A percentile compares a stretch with the other conserved stretches of the same genome.
Evolutionary conservation across 2,888 invertebrate species (phyloP).

Genomic region (Drosophila kokeensis): DNA sequence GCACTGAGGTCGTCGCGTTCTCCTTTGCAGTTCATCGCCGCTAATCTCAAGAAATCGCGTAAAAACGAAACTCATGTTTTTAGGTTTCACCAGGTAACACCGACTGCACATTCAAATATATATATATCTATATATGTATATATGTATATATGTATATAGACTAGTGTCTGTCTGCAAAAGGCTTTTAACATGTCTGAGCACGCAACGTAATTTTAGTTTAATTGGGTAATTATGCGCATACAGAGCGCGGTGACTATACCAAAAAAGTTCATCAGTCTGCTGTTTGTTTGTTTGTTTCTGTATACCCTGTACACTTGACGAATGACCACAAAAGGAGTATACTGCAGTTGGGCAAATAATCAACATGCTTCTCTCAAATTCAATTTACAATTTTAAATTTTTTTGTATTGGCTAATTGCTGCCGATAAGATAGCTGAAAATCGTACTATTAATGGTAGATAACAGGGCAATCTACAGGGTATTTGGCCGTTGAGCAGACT

Average conservation of each 20-base stretch:
- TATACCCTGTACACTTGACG: slow-evolving; percentile 4
- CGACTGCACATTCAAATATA: slow-evolving; percentile 1
- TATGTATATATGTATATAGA: not conserved
- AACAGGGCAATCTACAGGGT: not conserved
- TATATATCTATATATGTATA: not conserved
- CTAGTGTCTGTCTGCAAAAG: slow-evolving; percentile 69
- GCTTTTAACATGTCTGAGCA: slow-evolving; percentile 85
- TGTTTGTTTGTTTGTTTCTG: slow-evolving; percentile 6
- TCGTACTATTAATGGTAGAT: not conserved
- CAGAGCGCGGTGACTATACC: slow-evolving; percentile 60
- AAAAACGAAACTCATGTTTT: slow-evolving; percentile 69
- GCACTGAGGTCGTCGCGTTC: slow-evolving; percentile 7
- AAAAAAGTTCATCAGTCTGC: slow-evolving; percentile 22
- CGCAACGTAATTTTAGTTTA: slow-evolving; percentile 85
- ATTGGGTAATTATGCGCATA: slow-evolving; percentile 85
- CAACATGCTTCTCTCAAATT: too few relatives aligned
- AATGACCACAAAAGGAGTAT: not conserved
- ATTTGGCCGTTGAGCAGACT: not conserved
- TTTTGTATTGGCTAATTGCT: not conserved
- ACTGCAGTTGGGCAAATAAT: not conserved
- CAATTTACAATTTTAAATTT: not conserved
- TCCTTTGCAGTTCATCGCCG: slow-evolving; percentile 1
- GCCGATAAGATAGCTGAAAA: not conserved
- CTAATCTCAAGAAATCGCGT: slow-evolving; percentile 62
- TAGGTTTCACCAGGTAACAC: slow-evolving; percentile 22